Evolutionary conservation across 2,113 vertebrate genomes (phyloP).

Genomic region (Octodon degus): DNA sequence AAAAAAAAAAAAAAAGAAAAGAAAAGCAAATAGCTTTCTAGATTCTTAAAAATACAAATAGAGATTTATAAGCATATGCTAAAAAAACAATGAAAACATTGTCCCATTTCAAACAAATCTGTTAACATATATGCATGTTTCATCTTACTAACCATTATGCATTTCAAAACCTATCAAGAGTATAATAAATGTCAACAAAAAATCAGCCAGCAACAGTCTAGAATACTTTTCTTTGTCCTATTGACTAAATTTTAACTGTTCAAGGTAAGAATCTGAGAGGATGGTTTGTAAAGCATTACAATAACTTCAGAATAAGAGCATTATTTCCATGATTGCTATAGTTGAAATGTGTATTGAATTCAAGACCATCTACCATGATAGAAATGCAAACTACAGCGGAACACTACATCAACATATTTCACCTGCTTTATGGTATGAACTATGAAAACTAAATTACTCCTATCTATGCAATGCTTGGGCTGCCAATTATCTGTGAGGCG

Average conservation of each 20-base stretch:
- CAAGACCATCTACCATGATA: slow-evolving; percentile 75
- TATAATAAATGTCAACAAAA: slow-evolving; percentile 49
- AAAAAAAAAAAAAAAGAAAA: too few species aligned
- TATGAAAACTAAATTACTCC: slow-evolving; percentile 77
- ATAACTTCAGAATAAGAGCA: slow-evolving; percentile 79
- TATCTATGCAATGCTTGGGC: slow-evolving; percentile 56
- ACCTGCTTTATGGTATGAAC: slow-evolving; percentile 78
- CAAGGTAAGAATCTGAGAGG: slow-evolving; percentile 80
- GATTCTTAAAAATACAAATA: background rate
- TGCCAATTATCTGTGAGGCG: slow-evolving; percentile 34
- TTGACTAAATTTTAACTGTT: slow-evolving; percentile 73
- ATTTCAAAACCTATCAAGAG: slow-evolving; percentile 52
- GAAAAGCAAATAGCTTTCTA: background rate
- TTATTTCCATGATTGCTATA: slow-evolving; percentile 81
- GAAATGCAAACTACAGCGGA: slow-evolving; percentile 80
- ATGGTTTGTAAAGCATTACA: slow-evolving; percentile 77
- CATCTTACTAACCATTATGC: background rate
- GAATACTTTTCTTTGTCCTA: slow-evolving; percentile 24
- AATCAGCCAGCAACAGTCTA: background rate
- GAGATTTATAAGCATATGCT: slow-evolving; percentile 21
- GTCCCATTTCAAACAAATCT: background rate
- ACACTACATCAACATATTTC: slow-evolving; percentile 73
- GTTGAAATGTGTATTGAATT: slow-evolving; percentile 81
- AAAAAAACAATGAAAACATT: slow-evolving; percentile 35
- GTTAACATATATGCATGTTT: background rate